A percentile compares a stretch with the other conserved stretches of the same genome.
Conservation (phyloP, 2,888 invertebrate genomes). For the Aplocera efformata region DNA sequence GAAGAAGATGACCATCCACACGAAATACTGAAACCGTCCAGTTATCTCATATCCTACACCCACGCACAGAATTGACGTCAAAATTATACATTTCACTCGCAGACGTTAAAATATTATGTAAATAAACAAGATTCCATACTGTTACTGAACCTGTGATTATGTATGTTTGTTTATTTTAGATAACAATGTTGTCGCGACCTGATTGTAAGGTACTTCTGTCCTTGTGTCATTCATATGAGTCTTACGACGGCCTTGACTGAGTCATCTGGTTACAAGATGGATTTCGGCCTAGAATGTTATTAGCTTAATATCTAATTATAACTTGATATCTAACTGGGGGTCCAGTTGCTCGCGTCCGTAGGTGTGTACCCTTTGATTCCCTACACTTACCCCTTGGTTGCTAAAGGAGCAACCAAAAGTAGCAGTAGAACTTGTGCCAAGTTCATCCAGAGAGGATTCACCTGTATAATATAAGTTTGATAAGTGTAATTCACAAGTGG, state of each 20-base stretch:
- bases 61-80: conserved; percentile 20
- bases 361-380: no score
- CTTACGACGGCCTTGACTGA: conserved; percentile 1
- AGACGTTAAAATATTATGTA: conserved; percentile 4
- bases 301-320: no score
- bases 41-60: conserved; percentile 13
- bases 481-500: no score
- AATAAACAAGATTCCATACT: conserved; percentile 11
- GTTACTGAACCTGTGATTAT: not conserved
- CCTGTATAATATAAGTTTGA: no score
- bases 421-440: no score
- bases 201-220: conserved; percentile 3
- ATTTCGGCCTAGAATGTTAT: no score
- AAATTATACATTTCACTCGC: conserved; percentile 15
- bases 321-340: no score
- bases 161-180: conserved; percentile 14
- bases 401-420: no score
- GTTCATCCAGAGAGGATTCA: no score
- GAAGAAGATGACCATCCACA: no score
- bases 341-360: no score
- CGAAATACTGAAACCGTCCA: conserved; percentile 1
- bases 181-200: conserved; percentile 11
- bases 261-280: not conserved
- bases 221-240: conserved; percentile 4
- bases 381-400: no score